Base-by-base conservation (phyloP, 37 sponge, comb jelly and placozoan species). In the Ephydatia muelleri region DNA sequence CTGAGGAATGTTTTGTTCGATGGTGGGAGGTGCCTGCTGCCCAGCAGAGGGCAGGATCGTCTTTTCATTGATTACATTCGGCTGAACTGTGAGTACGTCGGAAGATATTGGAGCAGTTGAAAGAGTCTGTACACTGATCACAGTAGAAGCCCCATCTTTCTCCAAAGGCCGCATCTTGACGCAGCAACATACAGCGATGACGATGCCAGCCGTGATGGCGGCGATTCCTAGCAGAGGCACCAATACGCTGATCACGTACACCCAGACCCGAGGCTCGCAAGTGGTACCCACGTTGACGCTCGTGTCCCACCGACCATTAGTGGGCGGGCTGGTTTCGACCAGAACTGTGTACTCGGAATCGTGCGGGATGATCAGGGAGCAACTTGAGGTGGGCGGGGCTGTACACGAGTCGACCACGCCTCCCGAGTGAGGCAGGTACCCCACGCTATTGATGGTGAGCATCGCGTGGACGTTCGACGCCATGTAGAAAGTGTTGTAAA, bases 231-330 rank as follows among this genome's bases (percentile, higher is more conserved):
- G 40, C n/a, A 76, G 38, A 0, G 82, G 82, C 23, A 68, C 3
- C 0, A 81, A 21, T 27, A 68, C 36, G 25, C 66, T 67, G 29
- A 77, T 6, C 23, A 77, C 49, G 32, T 84, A 84, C 28, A 84
- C 28, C 85, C 85, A 84, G n/a, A 76, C 78, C 28, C 85, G 85
- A 68, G 77, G 70, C 0, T 67, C 2, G 31, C 85, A 81, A 1
- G 82, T 70, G 40, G 40, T 39, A 12, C 8, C 30, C 21, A 69
- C 36, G 16, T 8, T 2, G 36, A 66, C 30, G 23, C 70, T 27
- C n/a, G 16, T 26, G 12, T 82, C 73, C 11, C 27, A 4, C 3
- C 72, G 57, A 25, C 25, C 82, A 25, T 47, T 22, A 38, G 32
- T 26, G 30, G 38, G 23, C 48, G 31, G 3, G 32, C 66, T 57